phyloP scores from a whole-genome alignment of 2,888 invertebrate species.

The Sinelater perroti region DNA sequence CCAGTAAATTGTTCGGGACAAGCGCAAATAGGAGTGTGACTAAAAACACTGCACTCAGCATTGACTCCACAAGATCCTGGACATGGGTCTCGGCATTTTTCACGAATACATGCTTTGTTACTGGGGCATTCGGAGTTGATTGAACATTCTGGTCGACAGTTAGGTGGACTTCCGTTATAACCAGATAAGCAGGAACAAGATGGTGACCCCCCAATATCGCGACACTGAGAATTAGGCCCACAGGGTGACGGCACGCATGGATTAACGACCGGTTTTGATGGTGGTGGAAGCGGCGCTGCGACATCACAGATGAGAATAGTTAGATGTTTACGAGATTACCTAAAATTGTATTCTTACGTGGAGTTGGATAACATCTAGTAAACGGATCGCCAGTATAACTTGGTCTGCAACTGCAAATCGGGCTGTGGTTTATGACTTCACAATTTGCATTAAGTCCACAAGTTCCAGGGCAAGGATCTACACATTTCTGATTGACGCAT shows the following conservation, averaged over 20 bases:
- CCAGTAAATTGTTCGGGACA: slow-evolving; percentile 76
- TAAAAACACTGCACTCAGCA: slow-evolving; percentile 75
- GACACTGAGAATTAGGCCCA: slow-evolving; percentile 70
- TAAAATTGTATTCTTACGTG: slow-evolving; percentile 51
- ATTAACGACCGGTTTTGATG: slow-evolving; percentile 46
- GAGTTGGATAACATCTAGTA: slow-evolving; percentile 63
- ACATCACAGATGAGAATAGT: slow-evolving; percentile 1
- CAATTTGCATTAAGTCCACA: slow-evolving; percentile 70
- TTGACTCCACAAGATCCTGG: slow-evolving; percentile 77
- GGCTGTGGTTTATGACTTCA: slow-evolving; percentile 65
- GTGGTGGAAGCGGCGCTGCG: slow-evolving; percentile 4
- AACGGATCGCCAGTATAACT: slow-evolving; percentile 74
- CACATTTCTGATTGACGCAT: slow-evolving; percentile 78
- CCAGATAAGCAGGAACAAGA: slow-evolving; percentile 72
- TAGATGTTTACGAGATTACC: no score
- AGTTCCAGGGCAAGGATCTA: slow-evolving; percentile 72
- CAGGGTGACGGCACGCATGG: slow-evolving; percentile 79
- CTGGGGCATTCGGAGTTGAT: slow-evolving; percentile 76
- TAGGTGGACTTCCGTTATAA: slow-evolving; percentile 76
- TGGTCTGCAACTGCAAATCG: slow-evolving; percentile 72
- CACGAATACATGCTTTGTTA: slow-evolving; percentile 74
- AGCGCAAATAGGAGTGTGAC: slow-evolving; percentile 78
- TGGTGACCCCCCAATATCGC: slow-evolving; percentile 62
- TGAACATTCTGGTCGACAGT: slow-evolving; percentile 79
- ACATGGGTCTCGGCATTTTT: slow-evolving; percentile 79